Evolutionary conservation across 1,140 invertebrate species (phyloP).

Genomic region (Heliconius eleuchia): DNA sequence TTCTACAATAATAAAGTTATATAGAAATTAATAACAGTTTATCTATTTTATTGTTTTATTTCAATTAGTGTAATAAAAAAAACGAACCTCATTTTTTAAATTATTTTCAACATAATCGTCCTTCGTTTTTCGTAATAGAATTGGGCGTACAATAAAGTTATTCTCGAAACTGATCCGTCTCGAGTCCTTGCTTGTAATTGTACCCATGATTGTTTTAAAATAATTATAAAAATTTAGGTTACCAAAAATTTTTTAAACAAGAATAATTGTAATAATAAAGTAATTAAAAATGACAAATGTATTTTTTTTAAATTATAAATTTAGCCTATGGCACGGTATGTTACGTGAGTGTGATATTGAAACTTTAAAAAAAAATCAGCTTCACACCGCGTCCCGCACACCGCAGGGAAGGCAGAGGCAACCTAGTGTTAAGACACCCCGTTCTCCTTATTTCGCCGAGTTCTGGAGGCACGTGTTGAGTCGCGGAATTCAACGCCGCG

Average conservation of each 20-base stretch:
- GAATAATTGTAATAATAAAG: background rate
- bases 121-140: constrained; percentile 56
- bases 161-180: constrained; percentile 73
- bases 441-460: no score
- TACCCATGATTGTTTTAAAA: constrained; percentile 52
- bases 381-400: no score
- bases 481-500: no score
- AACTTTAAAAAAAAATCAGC: background rate
- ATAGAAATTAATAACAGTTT: no score
- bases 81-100: constrained; percentile 52
- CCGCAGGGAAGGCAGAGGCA: no score
- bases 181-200: constrained; percentile 58
- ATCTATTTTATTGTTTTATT: background rate
- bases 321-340: background rate
- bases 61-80: no score
- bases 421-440: no score
- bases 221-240: background rate
- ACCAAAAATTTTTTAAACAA: background rate
- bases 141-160: constrained; percentile 54
- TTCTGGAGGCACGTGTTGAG: no score
- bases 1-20: background rate
- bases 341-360: background rate
- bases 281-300: constrained; percentile 2
- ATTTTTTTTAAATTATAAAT: background rate
- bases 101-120: constrained; percentile 47